phyloP scores from a whole-genome alignment of 2,797 vertebrate species.

The Hemibagrus guttatus region DNA sequence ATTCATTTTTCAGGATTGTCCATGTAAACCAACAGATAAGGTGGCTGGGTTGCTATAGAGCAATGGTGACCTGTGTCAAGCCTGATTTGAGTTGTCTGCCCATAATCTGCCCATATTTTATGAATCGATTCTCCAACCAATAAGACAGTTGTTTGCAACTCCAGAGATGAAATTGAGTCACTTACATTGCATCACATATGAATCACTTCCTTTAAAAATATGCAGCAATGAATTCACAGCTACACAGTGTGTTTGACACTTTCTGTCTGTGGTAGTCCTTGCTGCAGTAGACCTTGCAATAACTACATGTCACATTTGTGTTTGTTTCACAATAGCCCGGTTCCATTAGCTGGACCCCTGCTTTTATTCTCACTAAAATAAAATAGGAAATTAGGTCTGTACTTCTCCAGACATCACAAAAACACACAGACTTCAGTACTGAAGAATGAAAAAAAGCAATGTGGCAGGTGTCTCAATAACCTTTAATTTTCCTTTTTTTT shows the following conservation, averaged over 20 bases:
- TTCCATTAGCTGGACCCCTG: slow-evolving; percentile 23
- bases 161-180: slow-evolving; percentile 21
- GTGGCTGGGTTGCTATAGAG: slow-evolving; percentile 11
- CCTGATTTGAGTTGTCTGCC: slow-evolving; percentile 31
- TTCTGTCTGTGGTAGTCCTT: slow-evolving; percentile 16
- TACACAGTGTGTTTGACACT: slow-evolving; percentile 6
- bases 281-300: background rate
- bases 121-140: slow-evolving; percentile 10
- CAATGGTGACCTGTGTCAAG: slow-evolving; percentile 42
- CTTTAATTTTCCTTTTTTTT: slow-evolving; percentile 21
- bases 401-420: slow-evolving; percentile 26
- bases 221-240: slow-evolving; percentile 22
- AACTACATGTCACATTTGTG: slow-evolving; percentile 28
- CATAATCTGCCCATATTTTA: slow-evolving; percentile 21
- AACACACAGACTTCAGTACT: background rate
- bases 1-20: slow-evolving; percentile 38
- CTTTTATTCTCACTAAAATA: slow-evolving; percentile 13
- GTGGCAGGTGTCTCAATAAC: slow-evolving; percentile 29
- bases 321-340: background rate
- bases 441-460: background rate
- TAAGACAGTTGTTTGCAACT: slow-evolving; percentile 8
- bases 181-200: slow-evolving; percentile 42
- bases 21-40: slow-evolving; percentile 43
- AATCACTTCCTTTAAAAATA: slow-evolving; percentile 43
- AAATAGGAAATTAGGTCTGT: slow-evolving; percentile 1